These are phyloP conservation scores for Chascanopsetta lugubris DNA, from an alignment of 2,113 vertebrate genomes.

Conservation along the genomic window DNA sequence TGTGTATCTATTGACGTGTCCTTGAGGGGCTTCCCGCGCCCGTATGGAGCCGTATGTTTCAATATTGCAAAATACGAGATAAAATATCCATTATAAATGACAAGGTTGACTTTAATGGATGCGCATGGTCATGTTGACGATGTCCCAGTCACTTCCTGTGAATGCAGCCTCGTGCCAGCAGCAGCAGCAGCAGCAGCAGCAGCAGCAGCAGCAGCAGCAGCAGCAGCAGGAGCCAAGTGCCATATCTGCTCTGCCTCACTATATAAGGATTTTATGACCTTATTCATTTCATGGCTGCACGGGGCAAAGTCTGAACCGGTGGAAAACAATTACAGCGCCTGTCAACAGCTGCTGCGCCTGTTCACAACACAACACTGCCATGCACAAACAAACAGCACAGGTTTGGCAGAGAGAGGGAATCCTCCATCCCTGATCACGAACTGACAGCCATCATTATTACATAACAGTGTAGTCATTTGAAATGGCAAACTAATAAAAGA, in stretches of 20 bases:
- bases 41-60: neutral
- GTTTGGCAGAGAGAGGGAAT: neutral
- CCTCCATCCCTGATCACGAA: neutral
- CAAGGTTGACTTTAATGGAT: conserved; percentile 1
- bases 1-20: neutral
- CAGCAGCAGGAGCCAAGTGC: conserved; percentile 3
- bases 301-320: conserved; percentile 59
- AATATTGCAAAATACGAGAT: neutral
- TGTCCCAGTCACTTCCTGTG: conserved; percentile 7
- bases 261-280: conserved; percentile 53
- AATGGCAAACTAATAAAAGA: conserved; percentile 18
- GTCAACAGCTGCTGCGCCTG: conserved; percentile 58
- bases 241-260: conserved; percentile 34
- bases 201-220: conserved; percentile 6
- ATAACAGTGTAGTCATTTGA: too few species aligned
- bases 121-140: conserved; percentile 7
- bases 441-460: too few species aligned
- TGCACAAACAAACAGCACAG: conserved; percentile 45
- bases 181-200: neutral
- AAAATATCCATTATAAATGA: neutral
- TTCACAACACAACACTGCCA: conserved; percentile 44
- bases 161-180: conserved; percentile 17
- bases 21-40: neutral
- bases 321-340: conserved; percentile 68
- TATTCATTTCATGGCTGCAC: conserved; percentile 61